Conservation (phyloP, 2,888 invertebrate genomes). For the Drymonia ruficornis region DNA sequence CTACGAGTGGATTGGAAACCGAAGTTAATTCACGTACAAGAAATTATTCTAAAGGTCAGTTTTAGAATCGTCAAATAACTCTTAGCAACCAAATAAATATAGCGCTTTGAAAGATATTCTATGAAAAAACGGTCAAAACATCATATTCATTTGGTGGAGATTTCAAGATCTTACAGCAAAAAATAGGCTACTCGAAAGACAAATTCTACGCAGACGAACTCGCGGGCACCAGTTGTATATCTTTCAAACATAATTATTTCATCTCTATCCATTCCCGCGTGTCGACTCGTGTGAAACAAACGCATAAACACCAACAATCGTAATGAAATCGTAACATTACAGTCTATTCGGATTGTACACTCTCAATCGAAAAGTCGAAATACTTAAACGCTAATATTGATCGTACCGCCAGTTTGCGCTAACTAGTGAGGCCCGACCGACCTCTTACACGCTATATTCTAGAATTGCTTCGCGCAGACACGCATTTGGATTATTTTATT, state of each 20-base stretch:
- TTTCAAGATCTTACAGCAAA: too few relatives aligned
- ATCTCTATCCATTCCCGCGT: background rate
- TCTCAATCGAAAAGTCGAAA: constrained; percentile 76
- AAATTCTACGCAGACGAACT: too few relatives aligned
- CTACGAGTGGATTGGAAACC: too few relatives aligned
- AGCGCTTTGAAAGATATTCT: too few relatives aligned
- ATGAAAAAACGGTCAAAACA: too few relatives aligned
- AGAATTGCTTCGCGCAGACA: constrained; percentile 68
- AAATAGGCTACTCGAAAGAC: too few relatives aligned
- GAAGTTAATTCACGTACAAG: too few relatives aligned
- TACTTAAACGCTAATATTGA: constrained; percentile 61
- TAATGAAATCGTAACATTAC: constrained; percentile 69
- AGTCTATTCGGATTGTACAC: constrained; percentile 82
- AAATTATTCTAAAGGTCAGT: too few relatives aligned
- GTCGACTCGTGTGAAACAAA: constrained; percentile 19
- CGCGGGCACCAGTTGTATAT: too few relatives aligned
- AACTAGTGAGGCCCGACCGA: constrained; percentile 54
- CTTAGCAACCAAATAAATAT: too few relatives aligned
- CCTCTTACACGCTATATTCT: constrained; percentile 56
- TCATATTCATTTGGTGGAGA: too few relatives aligned
- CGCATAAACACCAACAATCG: constrained; percentile 48
- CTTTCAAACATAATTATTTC: background rate
- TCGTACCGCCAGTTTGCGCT: constrained; percentile 59
- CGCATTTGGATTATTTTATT: constrained; percentile 34
- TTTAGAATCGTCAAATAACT: too few relatives aligned